Conservation (phyloP, 1,140 invertebrate species). For the Lucilia sericata region DNA sequence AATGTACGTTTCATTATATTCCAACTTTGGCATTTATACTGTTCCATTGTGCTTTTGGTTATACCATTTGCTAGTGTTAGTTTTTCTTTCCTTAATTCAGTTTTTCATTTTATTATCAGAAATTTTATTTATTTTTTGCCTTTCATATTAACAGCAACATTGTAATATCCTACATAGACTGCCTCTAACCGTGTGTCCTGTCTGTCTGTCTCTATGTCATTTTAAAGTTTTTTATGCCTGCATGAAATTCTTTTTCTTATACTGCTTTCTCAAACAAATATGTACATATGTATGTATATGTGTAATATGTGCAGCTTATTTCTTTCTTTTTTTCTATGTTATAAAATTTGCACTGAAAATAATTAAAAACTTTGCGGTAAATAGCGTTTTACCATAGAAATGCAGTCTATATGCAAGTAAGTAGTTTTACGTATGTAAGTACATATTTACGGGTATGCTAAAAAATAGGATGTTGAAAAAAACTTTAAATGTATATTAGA, state of each 20-base stretch:
- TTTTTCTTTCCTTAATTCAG: background rate
- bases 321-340: background rate
- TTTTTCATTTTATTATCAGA: background rate
- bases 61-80: background rate
- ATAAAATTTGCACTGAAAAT: slow-evolving; percentile 12
- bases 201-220: background rate
- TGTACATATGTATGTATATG: too few relatives aligned
- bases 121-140: background rate
- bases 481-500: background rate
- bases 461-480: background rate
- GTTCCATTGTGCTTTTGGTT: background rate
- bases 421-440: too few relatives aligned
- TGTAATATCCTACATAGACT: background rate
- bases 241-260: slow-evolving; percentile 1
- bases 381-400: slow-evolving; percentile 7
- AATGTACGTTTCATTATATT: too few relatives aligned
- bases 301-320: background rate
- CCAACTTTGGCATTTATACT: too few relatives aligned
- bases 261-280: background rate
- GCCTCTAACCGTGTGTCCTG: background rate
- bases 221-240: background rate
- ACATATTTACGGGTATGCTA: background rate
- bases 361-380: slow-evolving; percentile 28
- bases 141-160: background rate
- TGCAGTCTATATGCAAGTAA: background rate